Base-by-base conservation (phyloP, 2,888 invertebrate species). In the Oscheius sp. region DNA sequence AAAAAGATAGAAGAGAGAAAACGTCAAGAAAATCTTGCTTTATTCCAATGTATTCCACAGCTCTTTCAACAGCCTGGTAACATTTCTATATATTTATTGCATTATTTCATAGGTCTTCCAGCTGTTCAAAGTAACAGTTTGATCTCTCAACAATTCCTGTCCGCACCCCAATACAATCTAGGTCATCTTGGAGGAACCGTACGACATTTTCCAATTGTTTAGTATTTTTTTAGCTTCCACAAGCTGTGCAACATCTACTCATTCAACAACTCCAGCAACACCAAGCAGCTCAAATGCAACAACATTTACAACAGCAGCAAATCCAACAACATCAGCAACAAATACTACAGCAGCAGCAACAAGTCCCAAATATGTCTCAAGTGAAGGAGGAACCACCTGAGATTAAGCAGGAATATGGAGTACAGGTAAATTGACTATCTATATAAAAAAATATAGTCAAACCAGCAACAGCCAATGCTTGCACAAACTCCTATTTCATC, bases 101-200 rank as follows among this genome's bases (percentile, higher is more conserved):
- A n/a, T n/a, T n/a, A n/a, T n/a, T n/a, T n/a, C n/a, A n/a, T n/a
- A 26, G 3, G 17, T 2, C 12, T 59, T 59, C 17, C 59, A 59
- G 59, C 59, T 26, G 59, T 41, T 17, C 59, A 59, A n/a, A 59
- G 59, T 30, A 59, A 28, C 20, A 59, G 59, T 26, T 44, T 59
- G n/a, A 59, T 59, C 44, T 59, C 59, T n/a, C 59, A 59, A 30
- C 59, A 59, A 41, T 44, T 44, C 44, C 41, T 59, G 24, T 6
- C 30, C 3, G 6, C 38, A 6, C 57, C 24, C 14, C 59, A 59
- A 12, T n/a, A n/a, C n/a, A n/a, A n/a, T n/a, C n/a, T n/a, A n/a
- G n/a, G n/a, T n/a, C n/a, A n/a, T n/a, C n/a, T n/a, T n/a, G n/a
- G n/a, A n/a, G n/a, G n/a, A n/a, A n/a, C n/a, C n/a, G n/a, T n/a